Evolutionary conservation across 2,888 invertebrate genomes (phyloP), one percentile per base, ranked within the genome.

Genomic region (Tenthredo scrophulariae): DNA sequence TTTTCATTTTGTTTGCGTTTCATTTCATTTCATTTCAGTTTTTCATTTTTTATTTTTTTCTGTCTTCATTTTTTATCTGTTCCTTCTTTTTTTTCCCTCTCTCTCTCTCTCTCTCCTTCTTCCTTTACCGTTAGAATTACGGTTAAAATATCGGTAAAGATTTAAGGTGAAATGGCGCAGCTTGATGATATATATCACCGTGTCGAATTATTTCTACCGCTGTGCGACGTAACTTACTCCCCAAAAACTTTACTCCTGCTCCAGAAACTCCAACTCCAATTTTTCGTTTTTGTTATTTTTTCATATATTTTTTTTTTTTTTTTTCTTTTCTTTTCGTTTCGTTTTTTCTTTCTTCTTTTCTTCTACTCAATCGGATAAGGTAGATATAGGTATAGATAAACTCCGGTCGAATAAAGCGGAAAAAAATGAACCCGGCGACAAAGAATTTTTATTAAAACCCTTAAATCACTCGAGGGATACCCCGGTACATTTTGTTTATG

Each of bases 241-340:
- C 15, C 15, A 67, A 67, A 29, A 67, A 29, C 33, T 67, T 33
- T 33, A 33, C 18, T 33, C 67, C 67, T 33, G 33, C 67, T 67
- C 33, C 67, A 67, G 67, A 67, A 67, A 67, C 67, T 67, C 67
- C 33, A 67, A 67, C 67, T 67, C 67, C 67, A 67, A 67, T 67
- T 67, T 67, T 33, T 67, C 54, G 54, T n/a, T 50, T 50, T 43
- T 43, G 9, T 43, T 43, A 13, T 13, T 46, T 46, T 58, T 6
- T 58, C n/a, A n/a, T n/a, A n/a, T n/a, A 67, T 67, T 67, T 67
- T 33, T 67, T n/a, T n/a, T n/a, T 50, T 50, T 62, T 22, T 62
- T 26, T 62, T 62, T 26, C 26, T 26, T 26, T 62, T n/a, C 22
- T 62, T 26, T 62, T 2, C 9, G 2, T n/a, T 3, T 74, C 10